phyloP scores from a whole-genome alignment of 1,140 invertebrate genomes.

The Vanessa atalanta region DNA sequence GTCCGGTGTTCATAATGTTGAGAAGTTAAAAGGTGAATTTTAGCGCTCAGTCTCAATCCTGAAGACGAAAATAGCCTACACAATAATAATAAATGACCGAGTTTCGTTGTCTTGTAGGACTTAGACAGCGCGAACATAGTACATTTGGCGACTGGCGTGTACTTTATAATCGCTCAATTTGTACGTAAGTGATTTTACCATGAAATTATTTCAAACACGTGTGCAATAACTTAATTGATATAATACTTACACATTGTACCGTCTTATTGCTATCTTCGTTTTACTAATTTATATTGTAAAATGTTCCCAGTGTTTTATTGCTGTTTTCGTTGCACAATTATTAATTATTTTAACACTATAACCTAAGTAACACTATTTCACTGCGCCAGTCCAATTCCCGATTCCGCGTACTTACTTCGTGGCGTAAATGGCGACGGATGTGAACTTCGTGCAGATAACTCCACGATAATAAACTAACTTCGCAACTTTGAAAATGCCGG shows the following conservation, averaged over 20 bases:
- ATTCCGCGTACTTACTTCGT: slow-evolving; percentile 46
- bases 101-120: slow-evolving; percentile 28
- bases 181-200: not conserved
- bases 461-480: slow-evolving; percentile 59
- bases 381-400: slow-evolving; percentile 14
- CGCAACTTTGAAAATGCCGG: slow-evolving; percentile 41
- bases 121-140: slow-evolving; percentile 12
- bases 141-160: slow-evolving; percentile 32
- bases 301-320: slow-evolving; percentile 45
- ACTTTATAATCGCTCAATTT: not conserved
- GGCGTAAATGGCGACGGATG: slow-evolving; percentile 73
- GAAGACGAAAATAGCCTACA: slow-evolving; percentile 53
- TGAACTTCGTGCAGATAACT: slow-evolving; percentile 54
- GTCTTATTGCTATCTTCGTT: slow-evolving; percentile 45
- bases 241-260: slow-evolving; percentile 61
- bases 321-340: slow-evolving; percentile 53
- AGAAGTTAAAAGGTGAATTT: too few relatives aligned
- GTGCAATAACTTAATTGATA: slow-evolving; percentile 40
- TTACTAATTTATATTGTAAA: slow-evolving; percentile 37
- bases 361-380: slow-evolving; percentile 67
- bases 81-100: slow-evolving; percentile 51
- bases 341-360: slow-evolving; percentile 59
- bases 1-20: too few relatives aligned
- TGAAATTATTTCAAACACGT: slow-evolving; percentile 50
- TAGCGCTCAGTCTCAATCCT: not conserved